A percentile compares a stretch with the other conserved stretches of the same genome.
Evolutionary conservation across 2,888 invertebrate species (phyloP).

Genomic region (Athetis lepigone): DNA sequence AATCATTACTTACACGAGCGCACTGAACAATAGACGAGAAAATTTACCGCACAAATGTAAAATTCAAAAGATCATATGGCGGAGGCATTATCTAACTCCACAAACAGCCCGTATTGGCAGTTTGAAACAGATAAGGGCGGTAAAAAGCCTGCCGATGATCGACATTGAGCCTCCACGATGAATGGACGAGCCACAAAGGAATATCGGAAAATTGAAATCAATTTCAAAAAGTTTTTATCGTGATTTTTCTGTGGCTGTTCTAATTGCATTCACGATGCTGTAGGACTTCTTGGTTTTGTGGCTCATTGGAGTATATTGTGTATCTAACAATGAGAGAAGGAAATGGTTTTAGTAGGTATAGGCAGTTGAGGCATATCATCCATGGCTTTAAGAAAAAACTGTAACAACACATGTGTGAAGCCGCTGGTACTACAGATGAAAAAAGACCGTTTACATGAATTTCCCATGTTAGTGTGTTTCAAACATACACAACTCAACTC

Average conservation of each 20-base stretch:
- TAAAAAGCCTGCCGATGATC: conserved; percentile 63
- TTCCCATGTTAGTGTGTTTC: too few relatives aligned
- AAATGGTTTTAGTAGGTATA: too few relatives aligned
- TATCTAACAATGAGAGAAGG: too few relatives aligned
- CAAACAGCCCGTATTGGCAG: conserved; percentile 60
- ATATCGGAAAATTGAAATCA: conserved; percentile 55
- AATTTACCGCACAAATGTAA: conserved; percentile 51
- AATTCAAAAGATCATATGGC: conserved; percentile 61
- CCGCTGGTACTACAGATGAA: too few relatives aligned
- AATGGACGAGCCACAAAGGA: conserved; percentile 57
- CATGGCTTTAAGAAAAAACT: too few relatives aligned
- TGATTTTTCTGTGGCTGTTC: conserved; percentile 30
- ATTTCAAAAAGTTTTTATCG: conserved; percentile 55
- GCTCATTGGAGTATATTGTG: too few relatives aligned
- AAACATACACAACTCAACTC: too few relatives aligned
- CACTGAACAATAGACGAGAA: conserved; percentile 33
- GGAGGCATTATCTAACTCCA: conserved; percentile 61
- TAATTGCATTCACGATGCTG: conserved; percentile 39
- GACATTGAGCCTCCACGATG: conserved; percentile 53
- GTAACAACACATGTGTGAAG: too few relatives aligned
- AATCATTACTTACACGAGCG: conserved; percentile 49
- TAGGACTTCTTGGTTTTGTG: neutral
- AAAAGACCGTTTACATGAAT: too few relatives aligned
- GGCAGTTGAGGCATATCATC: too few relatives aligned
- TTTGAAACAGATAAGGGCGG: conserved; percentile 64